Base-by-base conservation (phyloP, 1,140 invertebrate species). In the Anastrepha obliqua region DNA sequence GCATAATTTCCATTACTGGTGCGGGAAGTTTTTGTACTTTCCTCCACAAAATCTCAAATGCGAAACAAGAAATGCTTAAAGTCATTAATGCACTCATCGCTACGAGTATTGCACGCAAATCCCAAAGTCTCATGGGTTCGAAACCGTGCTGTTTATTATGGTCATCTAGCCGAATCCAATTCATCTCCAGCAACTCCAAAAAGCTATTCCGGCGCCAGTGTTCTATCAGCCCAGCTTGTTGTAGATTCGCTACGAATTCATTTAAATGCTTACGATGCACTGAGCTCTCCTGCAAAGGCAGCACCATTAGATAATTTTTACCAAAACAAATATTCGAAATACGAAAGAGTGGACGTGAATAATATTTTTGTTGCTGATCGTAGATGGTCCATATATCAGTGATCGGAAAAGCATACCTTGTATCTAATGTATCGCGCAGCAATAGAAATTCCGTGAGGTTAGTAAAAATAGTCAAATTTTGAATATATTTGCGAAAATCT, bases 331-430 rank as follows among this genome's bases (percentile, higher is more conserved):
- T 87, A 8, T 87, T 13, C 2, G 86, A 70, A 51, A 87, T 13
- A 29, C 86, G 86, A 70, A 87, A 87, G 0, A 87, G 64, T 7
- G 86, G 86, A 2, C 44, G 59, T 17, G 86, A 11, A 17, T 70
- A 87, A 42, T 62, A 87, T 55, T 87, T 87, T 13, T 87, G 86
- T 15, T 70, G 44, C 47, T 87, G 64, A 17, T 87, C 51, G 51
- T 67, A 67, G n/a, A 70, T 55, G 51, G 65, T 7, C 86, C 86
- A 87, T 17, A 62, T 65, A 39, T 60, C 86, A 8, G 62, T 20
- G 2, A 87, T 64, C 17, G 44, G 5, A 58, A 64, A 87, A 4
- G 64, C 60, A 15, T 87, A 87, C 0, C 64, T 2, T 2, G 86
- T 65, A 47, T 87, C 64, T 1, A 67, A 42, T 1, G 39, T 20